A percentile compares a stretch with the other conserved stretches of the same genome.
Evolutionary conservation across 2,888 invertebrate genomes (phyloP).

Genomic region (Thyatira batis): DNA sequence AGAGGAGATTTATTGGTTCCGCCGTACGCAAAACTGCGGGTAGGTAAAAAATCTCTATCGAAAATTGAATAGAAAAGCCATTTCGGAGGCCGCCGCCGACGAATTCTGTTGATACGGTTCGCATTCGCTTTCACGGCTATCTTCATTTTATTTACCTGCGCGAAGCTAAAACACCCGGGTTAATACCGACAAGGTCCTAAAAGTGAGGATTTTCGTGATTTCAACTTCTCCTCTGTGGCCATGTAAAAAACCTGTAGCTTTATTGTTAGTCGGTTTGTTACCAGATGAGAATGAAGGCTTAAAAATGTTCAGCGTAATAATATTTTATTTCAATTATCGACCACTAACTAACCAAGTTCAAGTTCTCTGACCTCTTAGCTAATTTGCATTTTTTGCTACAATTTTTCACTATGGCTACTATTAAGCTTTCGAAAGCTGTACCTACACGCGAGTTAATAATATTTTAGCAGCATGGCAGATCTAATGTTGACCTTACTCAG

Average conservation of each 20-base stretch:
- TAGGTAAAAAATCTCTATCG: constrained; percentile 81
- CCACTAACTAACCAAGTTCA: neutral
- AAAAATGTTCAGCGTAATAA: neutral
- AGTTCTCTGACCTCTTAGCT: neutral
- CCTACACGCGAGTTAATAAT: neutral
- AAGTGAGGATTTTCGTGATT: constrained; percentile 3
- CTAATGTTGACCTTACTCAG: neutral
- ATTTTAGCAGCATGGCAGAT: neutral
- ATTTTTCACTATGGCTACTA: neutral
- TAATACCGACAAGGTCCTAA: constrained; percentile 22
- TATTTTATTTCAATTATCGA: neutral
- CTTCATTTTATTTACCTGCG: constrained; percentile 66
- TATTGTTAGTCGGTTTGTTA: too few relatives aligned
- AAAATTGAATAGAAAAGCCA: constrained; percentile 83
- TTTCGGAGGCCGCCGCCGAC: constrained; percentile 65
- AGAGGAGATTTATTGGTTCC: constrained; percentile 81
- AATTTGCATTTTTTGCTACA: neutral
- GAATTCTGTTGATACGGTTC: constrained; percentile 69
- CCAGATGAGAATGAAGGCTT: neutral
- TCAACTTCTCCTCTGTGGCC: constrained; percentile 8
- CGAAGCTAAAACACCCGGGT: constrained; percentile 44
- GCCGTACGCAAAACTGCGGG: constrained; percentile 81
- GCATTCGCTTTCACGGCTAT: constrained; percentile 67
- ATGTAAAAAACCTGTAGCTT: neutral
- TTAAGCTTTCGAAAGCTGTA: neutral